Evolutionary conservation across 37 sponge, comb jelly and placozoan genomes (phyloP).

Genomic region (Petrosia ficiformis): DNA sequence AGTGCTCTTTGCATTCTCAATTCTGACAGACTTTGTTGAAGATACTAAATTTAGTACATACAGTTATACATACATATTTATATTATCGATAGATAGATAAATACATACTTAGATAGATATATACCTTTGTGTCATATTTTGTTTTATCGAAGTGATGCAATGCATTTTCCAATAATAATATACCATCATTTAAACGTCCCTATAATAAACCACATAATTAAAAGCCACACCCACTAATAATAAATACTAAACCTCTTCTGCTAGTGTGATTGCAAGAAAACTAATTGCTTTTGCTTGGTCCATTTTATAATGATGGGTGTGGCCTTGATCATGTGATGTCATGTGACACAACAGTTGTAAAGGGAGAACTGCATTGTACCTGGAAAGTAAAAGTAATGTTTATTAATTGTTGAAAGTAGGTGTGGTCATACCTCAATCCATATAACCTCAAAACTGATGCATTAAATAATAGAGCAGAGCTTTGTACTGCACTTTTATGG

Average conservation of each 20-base stretch:
- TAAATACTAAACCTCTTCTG: not conserved
- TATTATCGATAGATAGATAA: too few species aligned
- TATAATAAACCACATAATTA: too few species aligned
- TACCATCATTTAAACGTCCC: too few species aligned
- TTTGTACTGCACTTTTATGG: not conserved
- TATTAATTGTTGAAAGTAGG: not conserved
- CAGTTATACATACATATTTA: too few species aligned
- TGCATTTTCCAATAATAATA: too few species aligned
- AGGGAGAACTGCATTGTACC: not conserved
- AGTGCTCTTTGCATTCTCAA: too few species aligned
- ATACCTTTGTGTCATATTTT: too few species aligned
- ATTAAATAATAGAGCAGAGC: not conserved
- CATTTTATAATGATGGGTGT: not conserved
- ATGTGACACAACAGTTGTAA: not conserved
- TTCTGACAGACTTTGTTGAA: too few species aligned
- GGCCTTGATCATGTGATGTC: not conserved
- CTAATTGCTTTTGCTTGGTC: not conserved
- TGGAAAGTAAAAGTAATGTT: not conserved
- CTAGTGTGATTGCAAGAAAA: not conserved
- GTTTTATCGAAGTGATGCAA: too few species aligned
- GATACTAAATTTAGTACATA: too few species aligned
- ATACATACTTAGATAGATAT: too few species aligned
- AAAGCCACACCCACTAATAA: too few species aligned
- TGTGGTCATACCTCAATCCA: not conserved
- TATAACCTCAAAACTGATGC: not conserved